Base-by-base conservation (phyloP, 2,888 invertebrate species). In the Ormia ochracea region DNA sequence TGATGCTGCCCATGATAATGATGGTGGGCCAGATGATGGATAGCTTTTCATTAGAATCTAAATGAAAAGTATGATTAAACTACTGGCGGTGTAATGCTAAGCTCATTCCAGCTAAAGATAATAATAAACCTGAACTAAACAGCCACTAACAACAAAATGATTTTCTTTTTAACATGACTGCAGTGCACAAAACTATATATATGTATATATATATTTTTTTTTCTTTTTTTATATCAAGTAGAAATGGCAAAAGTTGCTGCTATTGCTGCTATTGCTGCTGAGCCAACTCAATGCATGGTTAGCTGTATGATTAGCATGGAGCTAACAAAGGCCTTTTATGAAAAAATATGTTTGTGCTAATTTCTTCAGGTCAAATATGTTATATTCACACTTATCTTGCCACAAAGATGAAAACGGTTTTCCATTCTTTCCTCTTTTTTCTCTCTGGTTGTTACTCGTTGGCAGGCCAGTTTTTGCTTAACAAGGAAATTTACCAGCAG, bases 321-420 rank as follows among this genome's bases (percentile, higher is more conserved):
- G 70, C 17, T 48, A 63, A 38, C 52, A 17, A 21, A 12, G 31
- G 48, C 31, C 50, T 56, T 56, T 56, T 56, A 43, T 14, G n/a
- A 36, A n/a, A 26, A 4, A 50, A 4, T 56, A 23, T 58, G 66
- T 36, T 41, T 61, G 21, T 43, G 14, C 56, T 63, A 56, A 73
- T 68, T 68, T 76, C 72, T 76, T 68, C 56, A 58, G 80, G 76
- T 80, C 80, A 80, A 80, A 80, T 76, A 68, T 76, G 72, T 80
- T 76, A 50, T 56, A 58, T 80, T 80, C 76, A 80, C 80, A 80
- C 76, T 80, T 80, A 72, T 73, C 56, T 68, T 17, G 45, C 19
- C 48, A 28, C 2, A 26, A 38, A 61, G 58, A 66, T 70, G 19
- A 9, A 59, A 79, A 70, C 74, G 78, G 74, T 72, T 45, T 48